These are phyloP conservation scores for Pluvialis apricaria DNA, from an alignment of 2,113 vertebrate genomes.

Conservation along the genomic window DNA sequence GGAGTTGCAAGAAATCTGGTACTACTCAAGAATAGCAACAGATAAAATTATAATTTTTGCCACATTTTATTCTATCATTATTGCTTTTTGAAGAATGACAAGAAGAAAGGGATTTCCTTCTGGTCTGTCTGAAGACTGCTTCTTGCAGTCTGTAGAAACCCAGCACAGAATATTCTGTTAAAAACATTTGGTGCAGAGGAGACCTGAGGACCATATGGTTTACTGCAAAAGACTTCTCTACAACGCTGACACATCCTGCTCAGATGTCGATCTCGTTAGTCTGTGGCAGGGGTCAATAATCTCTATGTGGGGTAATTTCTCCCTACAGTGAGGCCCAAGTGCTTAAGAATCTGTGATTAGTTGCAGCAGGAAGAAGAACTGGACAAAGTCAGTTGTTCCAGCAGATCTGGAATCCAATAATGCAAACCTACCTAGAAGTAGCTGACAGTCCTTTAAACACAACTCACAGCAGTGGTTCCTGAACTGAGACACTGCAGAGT, in stretches of 20 bases:
- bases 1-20: slow-evolving; percentile 5
- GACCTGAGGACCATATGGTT: neutral
- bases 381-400: neutral
- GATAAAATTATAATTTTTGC: neutral
- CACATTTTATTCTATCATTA: neutral
- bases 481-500: neutral
- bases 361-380: neutral
- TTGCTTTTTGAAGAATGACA: neutral
- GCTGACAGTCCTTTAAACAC: neutral
- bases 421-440: neutral
- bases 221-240: neutral
- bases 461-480: neutral
- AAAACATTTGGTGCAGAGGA: neutral
- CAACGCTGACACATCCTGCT: neutral
- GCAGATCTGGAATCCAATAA: neutral
- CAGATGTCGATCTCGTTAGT: neutral
- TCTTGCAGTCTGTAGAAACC: neutral
- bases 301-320: no score
- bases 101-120: slow-evolving; percentile 21
- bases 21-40: neutral
- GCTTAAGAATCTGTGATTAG: neutral
- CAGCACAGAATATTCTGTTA: neutral
- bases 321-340: neutral
- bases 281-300: neutral
- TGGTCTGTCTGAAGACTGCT: neutral